Base-by-base conservation (phyloP, 2,888 invertebrate species). In the Diarsia brunnea region DNA sequence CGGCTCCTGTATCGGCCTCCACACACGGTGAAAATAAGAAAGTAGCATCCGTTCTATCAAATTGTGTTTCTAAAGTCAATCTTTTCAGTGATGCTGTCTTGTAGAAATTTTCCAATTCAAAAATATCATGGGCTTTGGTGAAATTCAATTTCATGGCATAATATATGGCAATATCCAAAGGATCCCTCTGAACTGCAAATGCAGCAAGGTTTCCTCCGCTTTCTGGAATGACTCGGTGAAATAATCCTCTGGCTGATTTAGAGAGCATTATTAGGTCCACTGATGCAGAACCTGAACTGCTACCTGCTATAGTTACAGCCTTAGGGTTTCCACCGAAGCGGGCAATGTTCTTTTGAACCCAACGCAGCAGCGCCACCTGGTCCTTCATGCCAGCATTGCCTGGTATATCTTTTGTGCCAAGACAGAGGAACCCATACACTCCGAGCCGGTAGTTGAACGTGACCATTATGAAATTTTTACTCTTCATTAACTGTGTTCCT, bases 361-460 rank as follows among this genome's bases (percentile, higher is more conserved):
- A 94, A 0, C 89, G 89, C n/a, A 94, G 74, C 1, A 92, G 79
- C 0, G 90, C 91, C 11, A 93, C 86, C 77, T 92, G 92, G 61
- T 94, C 93, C 76, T 94, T 94, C 86, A 94, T 84, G 1, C 94
- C 93, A 12, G 93, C 93, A 68, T 94, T 94, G 1, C 94, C 94
- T 0, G 93, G 93, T 1, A 76, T 87, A 58, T 87, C 88, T 45
- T 89, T 68, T 5, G 93, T 93, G 2, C 93, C 93, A 0, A 93
- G 81, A 72, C 92, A 92, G 10, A 93, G 84, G 69, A 92, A 92
- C 0, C 92, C 93, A 63, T 89, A 87, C 11, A 88, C 74, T 16
- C 92, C 92, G 2, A 92, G 86, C 7, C 93, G 89, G 63, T 92
- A 92, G 63, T 93, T 93, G 60, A 93, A 92, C 0, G 88, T 91